Base-by-base conservation (phyloP, 92 coral and sea anemone species). In the Porites cylindrica region DNA sequence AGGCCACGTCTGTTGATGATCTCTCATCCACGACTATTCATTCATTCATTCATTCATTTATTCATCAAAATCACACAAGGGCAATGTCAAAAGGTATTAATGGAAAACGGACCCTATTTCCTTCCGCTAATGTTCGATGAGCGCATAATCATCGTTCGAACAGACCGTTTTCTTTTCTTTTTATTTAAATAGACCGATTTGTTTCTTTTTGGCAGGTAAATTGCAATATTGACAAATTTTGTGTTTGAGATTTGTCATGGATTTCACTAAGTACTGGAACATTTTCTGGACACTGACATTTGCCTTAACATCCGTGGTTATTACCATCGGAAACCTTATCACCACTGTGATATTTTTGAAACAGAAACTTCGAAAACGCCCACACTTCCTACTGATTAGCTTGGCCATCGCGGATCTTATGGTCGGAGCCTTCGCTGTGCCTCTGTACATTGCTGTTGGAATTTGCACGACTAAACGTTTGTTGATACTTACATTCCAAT, bases 371-470 rank as follows among this genome's bases (percentile, higher is more conserved):
- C 85, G 77, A 65, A 67, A 81, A 24, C 85, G 66, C 76, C 24
- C 50, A 4, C 52, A 61, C 1, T 81, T 51, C n/a, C 85, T 81
- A 8, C 17, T 81, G n/a, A 81, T 81, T 1, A 81, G 56, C 66
- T 74, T 81, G 66, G 53, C 85, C 18, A 50, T 81, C 16, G 85
- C 66, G 4, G 76, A 81, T 69, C 76, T 81, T 0, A 23, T 69
- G 52, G 76, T 81, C 7, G 76, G 85, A 26, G 21, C 26, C 8
- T 20, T 81, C 10, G 51, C 76, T 8, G 53, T 16, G 5, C 76
- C 85, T 23, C 18, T 69, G 54, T 68, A 10, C 53, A 21, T 24
- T 19, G 12, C 72, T 67, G 14, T 7, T 7, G 23, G 23, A 9
- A 23, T 23, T 67, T 14, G 16, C 72, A 14, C 23, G 10, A 21